Evolutionary conservation across 2,113 vertebrate species (phyloP).

Genomic region (Chloroceryle aenea): DNA sequence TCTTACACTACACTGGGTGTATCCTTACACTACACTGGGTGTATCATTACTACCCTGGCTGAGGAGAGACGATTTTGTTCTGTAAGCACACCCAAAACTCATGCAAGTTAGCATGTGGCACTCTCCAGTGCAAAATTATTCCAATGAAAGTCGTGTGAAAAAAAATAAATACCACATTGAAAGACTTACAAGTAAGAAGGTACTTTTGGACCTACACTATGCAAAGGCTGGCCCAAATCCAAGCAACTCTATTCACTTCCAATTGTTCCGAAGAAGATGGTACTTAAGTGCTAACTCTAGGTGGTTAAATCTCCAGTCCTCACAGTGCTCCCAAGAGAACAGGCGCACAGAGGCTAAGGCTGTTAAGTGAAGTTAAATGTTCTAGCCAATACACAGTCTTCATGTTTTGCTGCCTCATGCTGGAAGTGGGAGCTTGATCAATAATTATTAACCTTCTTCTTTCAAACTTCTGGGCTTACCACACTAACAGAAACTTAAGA

Average conservation of each 20-base stretch:
- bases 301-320: not conserved
- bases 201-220: not conserved
- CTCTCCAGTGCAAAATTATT: not conserved
- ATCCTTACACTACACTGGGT: too few species aligned
- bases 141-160: not conserved
- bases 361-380: not conserved
- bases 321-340: accelerated
- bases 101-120: not conserved
- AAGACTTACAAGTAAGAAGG: not conserved
- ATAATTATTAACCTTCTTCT: not conserved
- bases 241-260: not conserved
- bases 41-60: not conserved
- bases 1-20: too few species aligned
- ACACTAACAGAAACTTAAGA: not conserved
- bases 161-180: not conserved
- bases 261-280: not conserved
- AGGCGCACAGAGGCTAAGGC: not conserved
- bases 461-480: not conserved
- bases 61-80: not conserved
- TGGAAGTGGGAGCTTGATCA: not conserved
- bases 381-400: not conserved
- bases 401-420: not conserved
- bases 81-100: not conserved
- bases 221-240: not conserved
- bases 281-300: not conserved